Evolutionary conservation across 92 coral and sea anemone species (phyloP), one percentile per base, ranked within the genome.

Genomic region (Virgularia gustaviana): DNA sequence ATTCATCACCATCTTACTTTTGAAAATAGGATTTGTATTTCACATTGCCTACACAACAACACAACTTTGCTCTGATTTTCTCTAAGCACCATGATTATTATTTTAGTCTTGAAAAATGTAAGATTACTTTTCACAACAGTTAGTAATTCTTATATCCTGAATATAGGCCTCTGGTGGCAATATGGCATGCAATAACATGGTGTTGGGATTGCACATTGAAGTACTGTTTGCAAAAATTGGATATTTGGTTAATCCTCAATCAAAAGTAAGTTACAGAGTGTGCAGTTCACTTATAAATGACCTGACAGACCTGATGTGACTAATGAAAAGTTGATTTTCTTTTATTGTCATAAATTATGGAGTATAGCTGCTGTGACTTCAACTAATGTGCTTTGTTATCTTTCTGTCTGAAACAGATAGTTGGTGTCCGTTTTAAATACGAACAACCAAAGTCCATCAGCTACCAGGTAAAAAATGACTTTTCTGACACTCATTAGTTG

Each of bases 241-340:
- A 22, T 94, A 86, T 73, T 72, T 94, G 57, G 96, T 96, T 22
- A 94, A 94, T 24, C 99, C 99, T 35, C 99, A 94, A 57, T 85
- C 99, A 8, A 85, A 83, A 96, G 99, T 94, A n/a, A n/a, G n/a
- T n/a, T n/a, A n/a, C n/a, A n/a, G n/a, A n/a, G n/a, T 19, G 29
- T 51, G 35, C 68, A 30, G 23, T 55, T 22, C 13, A 11, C 9
- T 9, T 9, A n/a, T 11, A 31, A 62, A 62, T 30, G 12, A 12
- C 59, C 16, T 10, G 23, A 42, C 24, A 57, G 36, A 36, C 62
- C 20, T 42, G 43, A 12, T 12, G 28, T 12, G 25, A 12, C 8
- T 6, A 37, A 12, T 23, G 3, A 22, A 39, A 10, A 7, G 49
- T 43, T 49, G 11, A 15, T 12, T 7, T 9, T 16, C 16, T 22